These are phyloP conservation scores for Crocuta crocuta DNA, from an alignment of 2,113 vertebrate species.

Conservation along the genomic window DNA sequence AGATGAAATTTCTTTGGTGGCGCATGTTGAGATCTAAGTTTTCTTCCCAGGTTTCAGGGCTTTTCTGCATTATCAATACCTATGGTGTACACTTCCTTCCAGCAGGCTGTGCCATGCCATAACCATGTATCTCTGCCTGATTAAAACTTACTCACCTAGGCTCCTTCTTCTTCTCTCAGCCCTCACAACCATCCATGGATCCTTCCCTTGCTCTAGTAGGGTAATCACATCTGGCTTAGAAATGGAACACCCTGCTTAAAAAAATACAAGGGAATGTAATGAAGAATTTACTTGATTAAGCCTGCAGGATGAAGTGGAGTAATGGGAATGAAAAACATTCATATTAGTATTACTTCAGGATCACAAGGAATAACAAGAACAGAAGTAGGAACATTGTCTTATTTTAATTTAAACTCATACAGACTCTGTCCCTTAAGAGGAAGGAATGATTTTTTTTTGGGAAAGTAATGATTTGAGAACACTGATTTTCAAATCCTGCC, in stretches of 20 bases:
- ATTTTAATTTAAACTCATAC: background rate
- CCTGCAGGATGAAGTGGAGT: background rate
- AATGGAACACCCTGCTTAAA: constrained; percentile 64
- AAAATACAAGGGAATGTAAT: background rate
- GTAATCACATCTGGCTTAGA: constrained; percentile 78
- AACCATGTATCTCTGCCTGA: background rate
- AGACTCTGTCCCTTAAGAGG: background rate
- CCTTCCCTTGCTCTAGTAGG: constrained; percentile 77
- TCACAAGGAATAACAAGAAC: background rate
- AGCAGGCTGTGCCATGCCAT: background rate
- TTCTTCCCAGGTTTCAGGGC: constrained; percentile 41
- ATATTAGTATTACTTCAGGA: background rate
- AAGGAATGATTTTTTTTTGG: background rate
- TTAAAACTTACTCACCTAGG: constrained; percentile 56
- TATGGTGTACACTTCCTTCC: background rate
- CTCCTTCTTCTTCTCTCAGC: constrained; percentile 58
- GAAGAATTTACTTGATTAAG: background rate
- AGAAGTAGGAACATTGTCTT: background rate
- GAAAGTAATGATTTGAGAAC: background rate
- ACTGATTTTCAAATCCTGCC: constrained; percentile 14
- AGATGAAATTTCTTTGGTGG: background rate
- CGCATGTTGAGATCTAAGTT: background rate
- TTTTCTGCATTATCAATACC: background rate
- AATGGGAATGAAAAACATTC: background rate
- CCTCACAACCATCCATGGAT: constrained; percentile 69